Percentiles rank a stretch among this genome's conserved stretches.
Conservation (phyloP, 1,140 invertebrate species). For the Callitettix versicolor region DNA sequence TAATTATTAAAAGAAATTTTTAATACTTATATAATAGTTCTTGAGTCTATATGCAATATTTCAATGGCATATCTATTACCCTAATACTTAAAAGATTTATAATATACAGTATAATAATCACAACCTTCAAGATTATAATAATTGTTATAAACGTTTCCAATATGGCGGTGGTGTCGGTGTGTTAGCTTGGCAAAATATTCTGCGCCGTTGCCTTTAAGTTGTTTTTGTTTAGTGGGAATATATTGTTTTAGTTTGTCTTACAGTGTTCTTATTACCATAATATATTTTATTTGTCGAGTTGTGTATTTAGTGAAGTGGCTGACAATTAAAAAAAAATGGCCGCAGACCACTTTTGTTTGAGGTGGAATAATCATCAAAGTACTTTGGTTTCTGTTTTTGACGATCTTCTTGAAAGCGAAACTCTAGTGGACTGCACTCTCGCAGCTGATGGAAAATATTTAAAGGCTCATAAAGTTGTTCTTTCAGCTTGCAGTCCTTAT, state of each 20-base stretch:
- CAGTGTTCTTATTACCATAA: not conserved
- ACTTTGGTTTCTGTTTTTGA: constrained; percentile 87
- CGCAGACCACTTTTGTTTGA: constrained; percentile 76
- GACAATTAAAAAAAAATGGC: not conserved
- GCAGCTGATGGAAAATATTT: constrained; percentile 83
- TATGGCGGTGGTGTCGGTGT: constrained; percentile 9
- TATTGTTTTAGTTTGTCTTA: not conserved
- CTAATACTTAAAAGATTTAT: too few species aligned
- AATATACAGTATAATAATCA: too few species aligned
- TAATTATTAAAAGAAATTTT: too few species aligned
- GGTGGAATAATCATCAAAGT: constrained; percentile 90
- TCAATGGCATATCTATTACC: too few species aligned
- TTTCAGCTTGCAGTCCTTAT: constrained; percentile 89
- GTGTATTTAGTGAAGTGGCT: not conserved
- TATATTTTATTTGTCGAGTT: not conserved
- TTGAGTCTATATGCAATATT: too few species aligned
- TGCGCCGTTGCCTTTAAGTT: not conserved
- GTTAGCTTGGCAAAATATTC: constrained; percentile 3
- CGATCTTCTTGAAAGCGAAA: constrained; percentile 77
- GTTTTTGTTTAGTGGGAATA: not conserved
- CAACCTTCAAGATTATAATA: too few species aligned
- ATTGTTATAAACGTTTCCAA: not conserved
- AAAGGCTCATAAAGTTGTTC: constrained; percentile 86
- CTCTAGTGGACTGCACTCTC: constrained; percentile 83
- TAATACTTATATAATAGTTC: too few species aligned